Evolutionary conservation across 2,797 vertebrate species (phyloP).

Genomic region (Poeciliopsis turneri): DNA sequence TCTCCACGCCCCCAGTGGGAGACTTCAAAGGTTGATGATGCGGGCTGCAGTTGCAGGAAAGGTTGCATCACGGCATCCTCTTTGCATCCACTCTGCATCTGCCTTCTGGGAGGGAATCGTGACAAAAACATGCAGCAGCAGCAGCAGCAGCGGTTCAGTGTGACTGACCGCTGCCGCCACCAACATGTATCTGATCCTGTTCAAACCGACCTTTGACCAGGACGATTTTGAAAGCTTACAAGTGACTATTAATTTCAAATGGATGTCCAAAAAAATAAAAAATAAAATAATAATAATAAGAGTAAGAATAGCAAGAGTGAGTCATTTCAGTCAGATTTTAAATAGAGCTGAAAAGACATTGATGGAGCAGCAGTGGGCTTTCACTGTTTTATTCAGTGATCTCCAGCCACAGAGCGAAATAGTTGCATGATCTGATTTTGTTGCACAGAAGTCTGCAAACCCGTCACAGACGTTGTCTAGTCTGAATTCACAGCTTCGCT

Average conservation of each 20-base stretch:
- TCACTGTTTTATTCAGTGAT: not conserved
- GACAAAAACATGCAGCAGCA: not conserved
- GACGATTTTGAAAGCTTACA: not conserved
- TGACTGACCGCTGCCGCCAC: not conserved
- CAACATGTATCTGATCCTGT: conserved; percentile 4
- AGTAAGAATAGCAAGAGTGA: not conserved
- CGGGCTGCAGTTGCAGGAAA: conserved; percentile 37
- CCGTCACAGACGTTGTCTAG: not conserved
- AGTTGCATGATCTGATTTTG: not conserved
- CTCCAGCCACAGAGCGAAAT: not conserved
- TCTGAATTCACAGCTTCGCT: not conserved
- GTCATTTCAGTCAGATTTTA: not conserved
- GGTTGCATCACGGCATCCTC: conserved; percentile 46
- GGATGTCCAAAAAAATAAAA: not conserved
- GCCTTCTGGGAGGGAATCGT: conserved; percentile 32
- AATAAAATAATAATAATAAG: not conserved
- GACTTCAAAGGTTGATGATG: conserved; percentile 68
- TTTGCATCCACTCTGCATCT: conserved; percentile 21
- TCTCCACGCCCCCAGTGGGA: conserved; percentile 46
- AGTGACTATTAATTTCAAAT: not conserved
- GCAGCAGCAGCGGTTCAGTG: conserved; percentile 7
- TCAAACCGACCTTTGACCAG: conserved; percentile 9
- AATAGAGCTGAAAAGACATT: not conserved
- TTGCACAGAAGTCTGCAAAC: not conserved
- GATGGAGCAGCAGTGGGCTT: not conserved